phyloP scores from a whole-genome alignment of 2,797 vertebrate species.

The Atherinosoma microstoma region DNA sequence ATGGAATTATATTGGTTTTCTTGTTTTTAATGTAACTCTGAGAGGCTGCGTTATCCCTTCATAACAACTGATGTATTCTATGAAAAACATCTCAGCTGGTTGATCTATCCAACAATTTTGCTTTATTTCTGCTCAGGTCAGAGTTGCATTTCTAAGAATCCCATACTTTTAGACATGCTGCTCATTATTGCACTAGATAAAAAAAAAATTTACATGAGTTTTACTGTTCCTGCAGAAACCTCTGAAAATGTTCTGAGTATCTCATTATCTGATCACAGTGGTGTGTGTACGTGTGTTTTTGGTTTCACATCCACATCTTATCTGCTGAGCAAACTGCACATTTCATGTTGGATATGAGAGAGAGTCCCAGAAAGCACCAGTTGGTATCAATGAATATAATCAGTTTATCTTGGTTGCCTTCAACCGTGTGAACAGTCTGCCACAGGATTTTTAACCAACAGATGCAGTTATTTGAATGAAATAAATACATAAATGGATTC shows the following conservation, averaged over 20 bases:
- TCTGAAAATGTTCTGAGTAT: neutral
- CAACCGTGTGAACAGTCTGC: neutral
- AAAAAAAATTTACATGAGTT: neutral
- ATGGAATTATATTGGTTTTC: neutral
- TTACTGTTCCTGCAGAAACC: neutral
- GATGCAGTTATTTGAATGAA: neutral
- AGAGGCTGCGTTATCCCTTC: neutral
- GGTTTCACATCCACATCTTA: neutral
- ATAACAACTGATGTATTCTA: neutral
- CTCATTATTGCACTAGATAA: neutral
- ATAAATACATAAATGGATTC: no score
- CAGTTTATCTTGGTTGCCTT: neutral
- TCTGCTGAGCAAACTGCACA: neutral
- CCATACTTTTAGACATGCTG: neutral
- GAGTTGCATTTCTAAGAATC: neutral
- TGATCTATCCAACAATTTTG: neutral
- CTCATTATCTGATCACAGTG: neutral
- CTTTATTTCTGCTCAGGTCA: neutral
- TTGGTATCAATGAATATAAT: neutral
- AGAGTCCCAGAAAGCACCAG: neutral
- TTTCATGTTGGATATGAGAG: neutral
- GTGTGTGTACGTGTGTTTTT: neutral
- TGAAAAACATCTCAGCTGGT: neutral
- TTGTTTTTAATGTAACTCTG: no score
- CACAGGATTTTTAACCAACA: neutral